phyloP scores from a whole-genome alignment of 2,888 invertebrate species.

The Tetranychus truncatus region DNA sequence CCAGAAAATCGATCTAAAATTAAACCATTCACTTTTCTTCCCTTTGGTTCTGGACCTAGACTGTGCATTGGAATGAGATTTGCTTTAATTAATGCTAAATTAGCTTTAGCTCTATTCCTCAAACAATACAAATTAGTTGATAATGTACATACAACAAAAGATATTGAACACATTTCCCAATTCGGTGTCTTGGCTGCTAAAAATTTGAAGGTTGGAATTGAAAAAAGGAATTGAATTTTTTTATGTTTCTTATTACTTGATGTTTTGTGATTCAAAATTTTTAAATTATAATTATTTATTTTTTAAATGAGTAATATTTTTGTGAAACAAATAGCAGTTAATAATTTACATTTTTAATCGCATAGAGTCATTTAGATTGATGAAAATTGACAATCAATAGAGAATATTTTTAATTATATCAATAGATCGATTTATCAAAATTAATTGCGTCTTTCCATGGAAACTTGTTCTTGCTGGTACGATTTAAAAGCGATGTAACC shows the following conservation, averaged over 20 bases:
- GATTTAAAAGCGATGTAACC: background rate
- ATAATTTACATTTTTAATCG: no score
- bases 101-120: background rate
- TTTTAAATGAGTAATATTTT: no score
- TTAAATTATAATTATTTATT: no score
- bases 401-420: no score
- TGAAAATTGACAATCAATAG: no score
- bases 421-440: no score
- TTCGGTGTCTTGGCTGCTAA: background rate
- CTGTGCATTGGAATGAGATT: conserved; percentile 9
- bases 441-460: no score
- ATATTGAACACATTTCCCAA: background rate
- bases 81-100: conserved; percentile 6
- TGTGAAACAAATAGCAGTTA: no score
- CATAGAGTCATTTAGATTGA: no score
- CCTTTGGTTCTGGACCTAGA: background rate
- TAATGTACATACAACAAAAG: background rate
- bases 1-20: background rate
- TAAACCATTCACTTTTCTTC: background rate
- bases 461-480: no score
- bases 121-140: background rate
- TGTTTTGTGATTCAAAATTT: no score
- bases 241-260: background rate
- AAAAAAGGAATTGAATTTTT: conserved; percentile 4
- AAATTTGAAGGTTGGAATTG: background rate